Evolutionary conservation across 53 echinoderm and acorn worm species (phyloP).

Genomic region (Apostichopus leukothele): DNA sequence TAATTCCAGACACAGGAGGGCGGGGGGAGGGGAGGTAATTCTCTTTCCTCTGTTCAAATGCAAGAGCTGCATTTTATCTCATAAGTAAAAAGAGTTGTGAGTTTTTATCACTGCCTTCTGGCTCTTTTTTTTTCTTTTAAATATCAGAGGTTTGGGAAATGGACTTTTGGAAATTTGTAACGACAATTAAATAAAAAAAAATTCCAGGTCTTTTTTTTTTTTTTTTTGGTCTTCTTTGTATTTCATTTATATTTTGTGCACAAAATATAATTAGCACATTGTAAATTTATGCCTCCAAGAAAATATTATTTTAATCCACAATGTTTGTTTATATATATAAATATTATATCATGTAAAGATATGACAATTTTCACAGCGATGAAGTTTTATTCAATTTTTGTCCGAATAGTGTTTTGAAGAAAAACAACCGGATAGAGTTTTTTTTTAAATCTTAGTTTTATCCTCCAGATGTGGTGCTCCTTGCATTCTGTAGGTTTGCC

Average conservation of each 20-base stretch:
- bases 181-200: not conserved
- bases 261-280: slow-evolving; percentile 32
- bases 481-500: not conserved
- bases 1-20: no score
- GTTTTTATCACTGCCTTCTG: not conserved
- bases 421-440: not conserved
- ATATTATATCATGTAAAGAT: not conserved
- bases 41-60: no score
- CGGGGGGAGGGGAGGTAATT: no score
- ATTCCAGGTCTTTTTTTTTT: no score
- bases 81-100: no score
- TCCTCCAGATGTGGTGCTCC: not conserved
- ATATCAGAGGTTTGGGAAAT: not conserved
- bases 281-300: slow-evolving; percentile 10
- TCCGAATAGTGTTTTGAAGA: not conserved
- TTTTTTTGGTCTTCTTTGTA: not conserved
- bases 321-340: slow-evolving; percentile 11
- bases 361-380: no score
- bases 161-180: not conserved
- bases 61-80: no score
- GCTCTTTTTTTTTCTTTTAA: not conserved
- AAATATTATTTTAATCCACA: slow-evolving; percentile 33
- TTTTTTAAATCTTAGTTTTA: not conserved
- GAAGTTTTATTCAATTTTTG: no score
- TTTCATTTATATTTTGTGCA: slow-evolving; percentile 29